Evolutionary conservation across 2,888 invertebrate species (phyloP).

Genomic region (Slavum lentiscoides): DNA sequence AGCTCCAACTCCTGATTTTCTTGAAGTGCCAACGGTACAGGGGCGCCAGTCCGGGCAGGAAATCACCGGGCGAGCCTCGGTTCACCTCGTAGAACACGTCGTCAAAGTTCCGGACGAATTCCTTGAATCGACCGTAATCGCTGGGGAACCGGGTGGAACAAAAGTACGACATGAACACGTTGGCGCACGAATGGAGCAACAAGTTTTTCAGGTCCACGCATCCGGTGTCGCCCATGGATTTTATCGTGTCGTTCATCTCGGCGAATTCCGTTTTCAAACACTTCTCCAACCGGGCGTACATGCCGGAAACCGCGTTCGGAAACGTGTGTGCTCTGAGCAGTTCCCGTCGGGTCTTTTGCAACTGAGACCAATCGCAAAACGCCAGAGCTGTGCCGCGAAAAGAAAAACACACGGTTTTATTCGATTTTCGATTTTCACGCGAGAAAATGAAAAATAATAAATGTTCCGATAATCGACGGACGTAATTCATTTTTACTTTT

Average conservation of each 20-base stretch:
- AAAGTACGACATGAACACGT: slow-evolving; percentile 68
- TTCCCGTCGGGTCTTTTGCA: slow-evolving; percentile 67
- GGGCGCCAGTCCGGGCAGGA: slow-evolving; percentile 67
- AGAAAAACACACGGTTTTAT: neutral
- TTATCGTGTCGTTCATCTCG: slow-evolving; percentile 52
- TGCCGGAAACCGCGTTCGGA: slow-evolving; percentile 65
- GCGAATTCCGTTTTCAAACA: slow-evolving; percentile 47
- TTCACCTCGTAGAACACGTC: slow-evolving; percentile 71
- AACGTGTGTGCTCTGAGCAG: slow-evolving; percentile 66
- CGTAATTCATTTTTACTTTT: neutral
- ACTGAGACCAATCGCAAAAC: slow-evolving; percentile 71
- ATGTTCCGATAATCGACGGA: too few species aligned
- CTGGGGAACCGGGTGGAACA: slow-evolving; percentile 64
- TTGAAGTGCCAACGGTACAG: slow-evolving; percentile 63
- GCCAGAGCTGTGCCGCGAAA: slow-evolving; percentile 65
- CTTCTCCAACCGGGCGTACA: slow-evolving; percentile 60
- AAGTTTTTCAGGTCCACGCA: slow-evolving; percentile 60
- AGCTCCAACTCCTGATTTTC: slow-evolving; percentile 63
- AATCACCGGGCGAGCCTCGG: slow-evolving; percentile 70
- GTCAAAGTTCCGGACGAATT: slow-evolving; percentile 66
- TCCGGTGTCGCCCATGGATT: slow-evolving; percentile 56
- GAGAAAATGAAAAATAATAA: too few species aligned
- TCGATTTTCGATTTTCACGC: neutral
- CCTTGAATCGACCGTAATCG: slow-evolving; percentile 61
- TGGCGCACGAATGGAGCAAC: slow-evolving; percentile 64